phyloP scores from a whole-genome alignment of 2,113 vertebrate genomes.

The Xenopus borealis region DNA sequence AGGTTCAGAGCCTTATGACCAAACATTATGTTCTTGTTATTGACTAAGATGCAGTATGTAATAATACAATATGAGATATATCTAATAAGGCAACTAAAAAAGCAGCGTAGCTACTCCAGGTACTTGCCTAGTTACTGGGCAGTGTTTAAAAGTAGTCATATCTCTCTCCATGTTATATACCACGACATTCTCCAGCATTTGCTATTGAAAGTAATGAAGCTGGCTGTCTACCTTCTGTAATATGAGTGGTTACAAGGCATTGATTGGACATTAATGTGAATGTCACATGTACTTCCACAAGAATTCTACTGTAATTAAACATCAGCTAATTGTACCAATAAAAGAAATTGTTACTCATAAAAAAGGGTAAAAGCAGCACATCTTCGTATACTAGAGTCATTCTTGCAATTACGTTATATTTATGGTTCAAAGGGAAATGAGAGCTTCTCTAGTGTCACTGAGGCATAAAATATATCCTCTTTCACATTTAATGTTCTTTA shows the following conservation, averaged over 20 bases:
- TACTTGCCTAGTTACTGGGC: no score
- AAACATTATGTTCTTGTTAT: no score
- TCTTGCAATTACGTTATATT: conserved; percentile 47
- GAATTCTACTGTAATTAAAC: conserved; percentile 47
- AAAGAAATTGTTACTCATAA: conserved; percentile 45
- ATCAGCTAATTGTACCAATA: conserved; percentile 50
- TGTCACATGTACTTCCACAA: conserved; percentile 29
- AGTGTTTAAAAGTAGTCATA: no score
- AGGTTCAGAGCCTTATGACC: no score
- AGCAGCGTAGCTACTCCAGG: no score
- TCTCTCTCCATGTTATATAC: no score
- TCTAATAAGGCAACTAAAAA: no score
- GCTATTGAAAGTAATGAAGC: not conserved
- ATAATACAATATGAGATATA: no score
- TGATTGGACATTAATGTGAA: conserved; percentile 48
- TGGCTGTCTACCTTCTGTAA: conserved; percentile 29
- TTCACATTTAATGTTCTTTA: conserved; percentile 44
- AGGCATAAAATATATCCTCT: conserved; percentile 44
- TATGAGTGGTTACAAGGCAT: conserved; percentile 45
- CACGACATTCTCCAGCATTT: no score
- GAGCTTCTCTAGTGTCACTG: conserved; percentile 42
- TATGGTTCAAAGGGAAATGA: conserved; percentile 48
- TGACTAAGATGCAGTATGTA: no score
- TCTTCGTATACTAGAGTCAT: conserved; percentile 38
- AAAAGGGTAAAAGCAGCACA: conserved; percentile 36